A percentile compares a stretch with the other conserved stretches of the same genome.
These are phyloP conservation scores for Melanargia galathea DNA, from an alignment of 2,888 invertebrate species.

Conservation along the genomic window DNA sequence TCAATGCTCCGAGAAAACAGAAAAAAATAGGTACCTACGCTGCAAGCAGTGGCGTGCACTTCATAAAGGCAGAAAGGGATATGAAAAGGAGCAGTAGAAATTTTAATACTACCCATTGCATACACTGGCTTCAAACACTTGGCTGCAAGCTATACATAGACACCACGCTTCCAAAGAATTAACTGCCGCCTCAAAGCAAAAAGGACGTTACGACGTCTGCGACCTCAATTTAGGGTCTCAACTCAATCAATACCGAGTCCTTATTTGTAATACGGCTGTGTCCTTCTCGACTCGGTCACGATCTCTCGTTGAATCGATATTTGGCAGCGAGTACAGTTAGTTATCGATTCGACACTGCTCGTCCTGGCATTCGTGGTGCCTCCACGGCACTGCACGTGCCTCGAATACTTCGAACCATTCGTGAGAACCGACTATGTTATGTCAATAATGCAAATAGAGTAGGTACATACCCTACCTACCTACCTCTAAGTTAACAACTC, in stretches of 20 bases:
- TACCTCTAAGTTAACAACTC: constrained; percentile 8
- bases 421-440: constrained; percentile 68
- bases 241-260: constrained; percentile 40
- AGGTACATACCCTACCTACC: too few relatives aligned
- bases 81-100: too few relatives aligned
- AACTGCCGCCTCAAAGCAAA: constrained; percentile 8
- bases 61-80: too few relatives aligned
- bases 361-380: constrained; percentile 64
- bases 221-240: constrained; percentile 32
- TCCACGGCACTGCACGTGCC: constrained; percentile 58
- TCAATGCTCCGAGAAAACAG: too few relatives aligned
- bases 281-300: constrained; percentile 52
- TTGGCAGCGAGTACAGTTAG: constrained; percentile 74
- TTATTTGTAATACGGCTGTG: constrained; percentile 44
- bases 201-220: constrained; percentile 10
- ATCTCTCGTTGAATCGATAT: constrained; percentile 58
- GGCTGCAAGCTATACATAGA: neutral
- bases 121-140: too few relatives aligned
- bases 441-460: constrained; percentile 53
- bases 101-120: too few relatives aligned
- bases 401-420: constrained; percentile 61
- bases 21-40: too few relatives aligned
- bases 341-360: constrained; percentile 76
- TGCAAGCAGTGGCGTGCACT: too few relatives aligned
- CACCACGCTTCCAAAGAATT: neutral